Base-by-base conservation (phyloP, 2,797 vertebrate species). In the Meriones psammophilus region DNA sequence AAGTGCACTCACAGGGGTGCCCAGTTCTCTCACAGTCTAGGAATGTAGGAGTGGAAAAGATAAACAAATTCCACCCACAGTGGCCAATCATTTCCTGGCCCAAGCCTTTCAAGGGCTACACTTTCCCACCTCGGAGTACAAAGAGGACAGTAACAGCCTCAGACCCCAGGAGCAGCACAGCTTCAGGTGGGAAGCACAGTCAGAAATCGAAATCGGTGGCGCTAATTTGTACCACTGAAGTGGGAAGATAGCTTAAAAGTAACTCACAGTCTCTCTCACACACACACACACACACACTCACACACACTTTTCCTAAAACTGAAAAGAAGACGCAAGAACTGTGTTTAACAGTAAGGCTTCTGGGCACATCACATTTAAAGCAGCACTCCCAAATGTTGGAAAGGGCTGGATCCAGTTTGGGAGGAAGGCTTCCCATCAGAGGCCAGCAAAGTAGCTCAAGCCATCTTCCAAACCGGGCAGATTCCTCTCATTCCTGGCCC, bases 401-500 rank as follows among this genome's bases (percentile, higher is more conserved):
- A 94, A 94, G 85, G 3, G 50, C 28, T 30, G 39, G 83, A 36
- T 93, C 79, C 26, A 64, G 33, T 86, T 86, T 66, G 58, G 80
- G 83, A 92, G 86, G 7, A 83, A 94, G 90, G 80, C 73, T 81
- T n/a, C 0, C 0, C 62, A 62, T 83, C 4, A 0, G 77, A 86
- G 88, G 60, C 64, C 24, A 94, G 94, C 33, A 50, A 78, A 97
- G 90, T 46, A 86, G 86, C 93, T 66, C 50, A 91, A 94, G 78
- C 94, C 93, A 89, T 96, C 96, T 96, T 86, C 96, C 90, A 95
- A 91, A 94, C 93, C 39, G 33, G 93, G 78, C 96, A 97, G 95
- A 98, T 97, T 98, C 97, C 96, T 96, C 95, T 97, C 97, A 98
- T 98, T 98, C 97, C 97, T 94, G 96, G 95, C 97, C 83, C 28